Base-by-base conservation (phyloP, 2,797 vertebrate genomes). In the Sebastes nivosus region DNA sequence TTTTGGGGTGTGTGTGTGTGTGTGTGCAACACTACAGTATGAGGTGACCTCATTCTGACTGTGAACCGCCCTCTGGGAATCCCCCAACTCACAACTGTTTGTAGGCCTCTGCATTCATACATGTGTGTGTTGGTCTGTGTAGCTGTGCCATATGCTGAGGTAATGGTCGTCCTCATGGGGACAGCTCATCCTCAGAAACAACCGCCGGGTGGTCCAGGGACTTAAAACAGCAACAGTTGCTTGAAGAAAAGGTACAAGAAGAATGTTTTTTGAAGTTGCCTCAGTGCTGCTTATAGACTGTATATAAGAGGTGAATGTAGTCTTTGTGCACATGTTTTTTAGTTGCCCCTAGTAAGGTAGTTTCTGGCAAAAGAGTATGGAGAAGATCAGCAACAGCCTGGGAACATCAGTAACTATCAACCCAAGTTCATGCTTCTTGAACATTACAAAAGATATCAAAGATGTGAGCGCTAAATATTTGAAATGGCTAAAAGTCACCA, bases 21-120 rank as follows among this genome's bases (percentile, higher is more conserved):
- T 93, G 85, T 92, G 88, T 88, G 88, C 71, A 85, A 82, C 86
- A 72, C 75, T 83, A 65, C 83, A 86, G 80, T 34, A 89, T 89
- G 78, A 67, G 70, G 77, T 96, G 95, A 96, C 92, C 93, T 96
- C 93, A 96, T 96, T 92, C 89, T 86, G 74, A 90, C 81, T 92
- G 90, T 88, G 95, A 94, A 93, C 91, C 93, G 90, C 94, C 94
- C 94, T 93, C 65, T 93, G 95, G 94, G 95, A 96, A 88, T 92
- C 95, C 95, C 95, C 95, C 86, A 57, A 87, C 82, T 91, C 89
- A 76, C 63, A 75, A 83, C 71, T 75, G 83, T 88, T 79, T 86
- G 86, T 77, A 71, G 77, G 86, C 63, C 84, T 79, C 69, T 79
- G 67, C 84, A 82, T 85, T 80, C 64, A 77, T 72, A 32, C 77